Conservation (phyloP, 2,113 vertebrate species). For the Galemys pyrenaicus region DNA sequence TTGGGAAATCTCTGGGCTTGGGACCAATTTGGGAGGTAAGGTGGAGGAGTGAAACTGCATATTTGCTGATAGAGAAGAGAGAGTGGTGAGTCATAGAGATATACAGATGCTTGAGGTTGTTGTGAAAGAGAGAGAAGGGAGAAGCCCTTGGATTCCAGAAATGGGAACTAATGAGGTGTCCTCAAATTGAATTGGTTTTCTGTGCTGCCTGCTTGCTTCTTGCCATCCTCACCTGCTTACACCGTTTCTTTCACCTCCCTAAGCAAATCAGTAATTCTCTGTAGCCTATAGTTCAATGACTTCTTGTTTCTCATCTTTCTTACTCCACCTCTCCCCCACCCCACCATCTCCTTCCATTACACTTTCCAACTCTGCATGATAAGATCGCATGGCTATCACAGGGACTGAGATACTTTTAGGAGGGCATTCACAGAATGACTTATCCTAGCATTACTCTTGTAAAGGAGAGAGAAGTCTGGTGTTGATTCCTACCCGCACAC, state of each 20-base stretch:
- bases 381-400: not conserved
- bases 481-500: not conserved
- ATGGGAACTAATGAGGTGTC: not conserved
- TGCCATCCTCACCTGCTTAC: not conserved
- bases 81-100: constrained; percentile 35
- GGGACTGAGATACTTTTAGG: not conserved
- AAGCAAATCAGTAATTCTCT: not conserved
- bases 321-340: not conserved
- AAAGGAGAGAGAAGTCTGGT: not conserved
- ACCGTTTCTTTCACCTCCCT: not conserved
- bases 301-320: not conserved
- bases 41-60: constrained; percentile 26
- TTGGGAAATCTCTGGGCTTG: constrained; percentile 55
- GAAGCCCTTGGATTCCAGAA: not conserved
- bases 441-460: not conserved
- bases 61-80: constrained; percentile 48
- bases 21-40: constrained; percentile 41
- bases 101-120: not conserved
- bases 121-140: constrained; percentile 32
- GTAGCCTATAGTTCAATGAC: not conserved
- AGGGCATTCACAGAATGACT: not conserved
- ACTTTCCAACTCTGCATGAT: not conserved
- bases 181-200: not conserved
- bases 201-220: not conserved
- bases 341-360: not conserved